Evolutionary conservation across 1,140 invertebrate species (phyloP).

Genomic region (Steinernema feltiae): DNA sequence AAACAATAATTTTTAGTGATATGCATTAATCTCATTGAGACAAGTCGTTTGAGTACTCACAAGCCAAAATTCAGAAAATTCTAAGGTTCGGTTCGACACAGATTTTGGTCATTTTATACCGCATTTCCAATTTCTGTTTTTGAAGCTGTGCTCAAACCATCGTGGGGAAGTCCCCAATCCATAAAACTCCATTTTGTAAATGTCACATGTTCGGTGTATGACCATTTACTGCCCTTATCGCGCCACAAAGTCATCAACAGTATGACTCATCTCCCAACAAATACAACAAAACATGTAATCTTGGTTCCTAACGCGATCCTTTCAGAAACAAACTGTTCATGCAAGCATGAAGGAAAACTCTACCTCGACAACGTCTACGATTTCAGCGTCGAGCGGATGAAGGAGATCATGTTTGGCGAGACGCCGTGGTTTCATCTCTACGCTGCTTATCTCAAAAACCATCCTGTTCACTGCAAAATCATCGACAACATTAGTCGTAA

Average conservation of each 20-base stretch:
- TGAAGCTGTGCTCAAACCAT: too few species aligned
- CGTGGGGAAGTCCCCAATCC: too few species aligned
- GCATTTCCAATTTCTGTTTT: too few species aligned
- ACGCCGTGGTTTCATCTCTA: background rate
- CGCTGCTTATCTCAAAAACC: background rate
- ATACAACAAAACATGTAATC: background rate
- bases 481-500: background rate
- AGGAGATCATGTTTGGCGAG: background rate
- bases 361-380: constrained; percentile 6
- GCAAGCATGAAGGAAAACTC: constrained; percentile 3
- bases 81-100: too few species aligned
- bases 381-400: background rate
- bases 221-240: too few species aligned
- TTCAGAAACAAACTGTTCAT: background rate
- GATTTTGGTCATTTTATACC: too few species aligned
- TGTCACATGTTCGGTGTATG: too few species aligned
- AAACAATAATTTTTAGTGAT: too few species aligned
- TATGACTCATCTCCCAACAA: background rate
- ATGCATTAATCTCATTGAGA: too few species aligned
- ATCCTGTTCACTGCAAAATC: background rate
- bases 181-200: too few species aligned
- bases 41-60: too few species aligned
- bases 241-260: background rate
- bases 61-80: too few species aligned
- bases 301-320: background rate